A percentile compares a stretch with the other conserved stretches of the same genome.
These are phyloP conservation scores for Lycia hirtaria DNA, from an alignment of 2,888 invertebrate genomes.

Conservation along the genomic window DNA sequence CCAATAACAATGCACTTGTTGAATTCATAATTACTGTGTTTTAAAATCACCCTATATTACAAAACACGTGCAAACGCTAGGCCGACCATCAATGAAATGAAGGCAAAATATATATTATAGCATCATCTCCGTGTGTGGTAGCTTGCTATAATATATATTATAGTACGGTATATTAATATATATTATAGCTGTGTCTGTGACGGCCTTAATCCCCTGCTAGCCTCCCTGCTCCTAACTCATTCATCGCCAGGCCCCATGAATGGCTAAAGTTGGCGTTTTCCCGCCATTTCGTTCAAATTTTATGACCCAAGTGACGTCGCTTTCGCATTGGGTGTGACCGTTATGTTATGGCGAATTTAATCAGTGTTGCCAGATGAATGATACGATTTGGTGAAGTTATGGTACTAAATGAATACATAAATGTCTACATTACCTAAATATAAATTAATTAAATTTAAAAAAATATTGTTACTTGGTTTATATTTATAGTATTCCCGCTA, in stretches of 20 bases:
- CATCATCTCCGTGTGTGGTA: too few relatives aligned
- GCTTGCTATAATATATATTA: too few relatives aligned
- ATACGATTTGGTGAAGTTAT: neutral
- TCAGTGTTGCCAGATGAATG: constrained; percentile 17
- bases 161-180: too few relatives aligned
- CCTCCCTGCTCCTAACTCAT: constrained; percentile 35
- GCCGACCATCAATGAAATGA: too few relatives aligned
- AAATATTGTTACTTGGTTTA: neutral
- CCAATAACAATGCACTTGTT: too few relatives aligned
- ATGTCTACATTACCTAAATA: too few relatives aligned
- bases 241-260: constrained; percentile 44
- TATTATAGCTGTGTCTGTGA: too few relatives aligned
- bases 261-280: constrained; percentile 44
- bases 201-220: constrained; percentile 4
- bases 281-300: constrained; percentile 55
- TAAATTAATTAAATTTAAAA: neutral
- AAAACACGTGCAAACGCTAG: too few relatives aligned
- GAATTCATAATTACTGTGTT: too few relatives aligned
- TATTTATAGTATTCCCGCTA: neutral
- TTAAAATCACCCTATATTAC: too few relatives aligned
- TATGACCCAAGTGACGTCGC: constrained; percentile 41
- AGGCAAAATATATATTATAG: too few relatives aligned
- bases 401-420: too few relatives aligned
- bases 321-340: constrained; percentile 1
- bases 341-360: constrained; percentile 11